Evolutionary conservation across 2,888 invertebrate genomes (phyloP).

Genomic region (Epinotia bilunana): DNA sequence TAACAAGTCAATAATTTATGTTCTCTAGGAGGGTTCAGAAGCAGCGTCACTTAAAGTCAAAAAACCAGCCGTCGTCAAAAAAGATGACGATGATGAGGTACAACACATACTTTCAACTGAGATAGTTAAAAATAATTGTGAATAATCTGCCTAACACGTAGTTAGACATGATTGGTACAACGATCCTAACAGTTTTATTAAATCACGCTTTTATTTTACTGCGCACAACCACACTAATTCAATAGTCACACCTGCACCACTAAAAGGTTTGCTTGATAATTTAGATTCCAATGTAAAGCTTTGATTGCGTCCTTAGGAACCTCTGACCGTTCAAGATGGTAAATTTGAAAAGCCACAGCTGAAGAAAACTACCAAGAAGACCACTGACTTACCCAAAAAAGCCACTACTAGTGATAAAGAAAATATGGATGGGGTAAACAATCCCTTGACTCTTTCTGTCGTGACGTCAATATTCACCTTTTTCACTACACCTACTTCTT

Average conservation of each 20-base stretch:
- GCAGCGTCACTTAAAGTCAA: conserved; percentile 79
- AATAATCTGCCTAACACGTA: conserved; percentile 59
- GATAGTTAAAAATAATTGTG: conserved; percentile 65
- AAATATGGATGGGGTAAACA: conserved; percentile 71
- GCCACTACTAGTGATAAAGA: conserved; percentile 61
- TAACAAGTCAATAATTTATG: conserved; percentile 42
- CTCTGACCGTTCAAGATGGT: conserved; percentile 76
- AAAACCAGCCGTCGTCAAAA: conserved; percentile 79
- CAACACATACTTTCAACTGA: conserved; percentile 60
- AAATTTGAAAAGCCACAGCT: conserved; percentile 80
- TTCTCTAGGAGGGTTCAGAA: conserved; percentile 76
- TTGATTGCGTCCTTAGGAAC: conserved; percentile 76
- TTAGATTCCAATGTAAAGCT: conserved; percentile 63
- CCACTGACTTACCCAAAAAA: conserved; percentile 71
- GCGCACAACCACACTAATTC: conserved; percentile 68
- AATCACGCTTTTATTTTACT: conserved; percentile 52
- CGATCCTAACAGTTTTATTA: conserved; percentile 45
- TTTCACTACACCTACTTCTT: conserved; percentile 46
- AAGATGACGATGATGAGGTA: conserved; percentile 76
- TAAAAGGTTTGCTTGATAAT: conserved; percentile 57
- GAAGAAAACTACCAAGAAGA: conserved; percentile 78
- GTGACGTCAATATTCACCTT: conserved; percentile 59
- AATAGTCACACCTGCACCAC: conserved; percentile 58
- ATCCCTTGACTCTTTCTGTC: conserved; percentile 50
- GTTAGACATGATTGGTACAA: conserved; percentile 57